A percentile compares a stretch with the other conserved stretches of the same genome.
These are phyloP conservation scores for Auanema freiburgensis DNA, from an alignment of 2,888 invertebrate genomes.

Conservation along the genomic window DNA sequence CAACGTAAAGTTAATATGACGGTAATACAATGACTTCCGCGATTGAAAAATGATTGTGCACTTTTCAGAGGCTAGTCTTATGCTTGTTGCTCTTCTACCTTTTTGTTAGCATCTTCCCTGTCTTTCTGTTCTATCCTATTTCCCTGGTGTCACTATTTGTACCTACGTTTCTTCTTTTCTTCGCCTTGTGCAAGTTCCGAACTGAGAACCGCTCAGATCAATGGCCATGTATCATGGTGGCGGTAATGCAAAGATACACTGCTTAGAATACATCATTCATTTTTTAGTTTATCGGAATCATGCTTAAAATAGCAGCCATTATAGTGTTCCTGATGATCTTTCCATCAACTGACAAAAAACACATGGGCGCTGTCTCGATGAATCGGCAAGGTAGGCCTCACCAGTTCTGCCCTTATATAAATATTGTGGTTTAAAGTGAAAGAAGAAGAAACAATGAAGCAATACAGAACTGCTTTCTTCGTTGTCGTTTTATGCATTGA, in stretches of 20 bases:
- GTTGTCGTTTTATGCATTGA: constrained; percentile 27
- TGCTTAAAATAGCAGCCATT: constrained; percentile 43
- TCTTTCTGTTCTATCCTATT: constrained; percentile 36
- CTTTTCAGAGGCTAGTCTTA: constrained; percentile 38
- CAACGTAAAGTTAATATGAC: constrained; percentile 13
- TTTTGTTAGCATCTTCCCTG: constrained; percentile 38
- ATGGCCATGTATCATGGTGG: constrained; percentile 43
- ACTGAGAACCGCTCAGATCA: constrained; percentile 28
- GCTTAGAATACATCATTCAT: background rate
- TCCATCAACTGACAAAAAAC: constrained; percentile 18
- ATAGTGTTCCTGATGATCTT: constrained; percentile 39
- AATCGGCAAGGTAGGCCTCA: constrained; percentile 6
- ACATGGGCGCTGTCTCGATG: constrained; percentile 1
- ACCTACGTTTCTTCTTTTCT: constrained; percentile 35
- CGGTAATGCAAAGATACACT: constrained; percentile 13
- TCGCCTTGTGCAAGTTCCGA: constrained; percentile 33
- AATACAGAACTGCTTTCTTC: constrained; percentile 39
- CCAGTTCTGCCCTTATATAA: background rate
- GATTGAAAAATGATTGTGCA: too few relatives aligned
- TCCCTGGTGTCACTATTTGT: constrained; percentile 35
- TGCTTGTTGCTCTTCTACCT: constrained; percentile 39
- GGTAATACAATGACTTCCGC: constrained; percentile 2
- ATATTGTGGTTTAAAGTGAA: constrained; percentile 4
- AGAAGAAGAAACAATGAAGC: constrained; percentile 25
- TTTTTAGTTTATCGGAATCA: constrained; percentile 34